These are phyloP conservation scores for Centrocercus urophasianus DNA, from an alignment of 2,113 vertebrate genomes.

Conservation along the genomic window DNA sequence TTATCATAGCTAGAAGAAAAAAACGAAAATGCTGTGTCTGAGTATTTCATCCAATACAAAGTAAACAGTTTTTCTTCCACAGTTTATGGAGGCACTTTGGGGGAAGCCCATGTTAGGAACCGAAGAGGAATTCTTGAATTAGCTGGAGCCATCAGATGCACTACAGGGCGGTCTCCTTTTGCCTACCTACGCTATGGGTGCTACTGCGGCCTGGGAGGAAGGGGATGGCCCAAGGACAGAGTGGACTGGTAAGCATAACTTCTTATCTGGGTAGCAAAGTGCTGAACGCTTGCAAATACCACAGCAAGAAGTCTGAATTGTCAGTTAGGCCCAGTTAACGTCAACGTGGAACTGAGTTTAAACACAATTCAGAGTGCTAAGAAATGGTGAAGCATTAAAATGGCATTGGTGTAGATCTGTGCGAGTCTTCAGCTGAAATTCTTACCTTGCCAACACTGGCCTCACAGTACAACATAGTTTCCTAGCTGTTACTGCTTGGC, in stretches of 20 bases:
- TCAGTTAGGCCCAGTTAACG: not conserved
- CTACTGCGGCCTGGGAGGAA: constrained; percentile 89
- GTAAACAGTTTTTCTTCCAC: not conserved
- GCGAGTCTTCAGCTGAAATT: not conserved
- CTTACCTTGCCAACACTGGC: not conserved
- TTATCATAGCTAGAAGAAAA: not conserved
- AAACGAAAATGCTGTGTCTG: not conserved
- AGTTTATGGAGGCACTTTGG: constrained; percentile 56
- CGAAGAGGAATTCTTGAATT: constrained; percentile 85
- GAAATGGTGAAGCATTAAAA: not conserved
- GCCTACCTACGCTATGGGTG: constrained; percentile 87
- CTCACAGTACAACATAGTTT: not conserved
- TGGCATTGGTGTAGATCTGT: not conserved
- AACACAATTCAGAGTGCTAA: not conserved
- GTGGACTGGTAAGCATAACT: constrained; percentile 83
- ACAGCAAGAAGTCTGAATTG: not conserved
- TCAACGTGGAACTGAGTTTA: not conserved
- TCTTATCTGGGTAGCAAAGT: not conserved
- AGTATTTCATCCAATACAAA: not conserved
- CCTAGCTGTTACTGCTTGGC: not conserved
- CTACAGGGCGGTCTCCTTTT: constrained; percentile 81
- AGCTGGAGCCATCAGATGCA: constrained; percentile 84
- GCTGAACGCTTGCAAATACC: not conserved
- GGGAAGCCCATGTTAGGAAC: constrained; percentile 17
- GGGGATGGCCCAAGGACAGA: constrained; percentile 84